phyloP scores from a whole-genome alignment of 2,888 invertebrate species.

The Carpatolechia fugitivella region DNA sequence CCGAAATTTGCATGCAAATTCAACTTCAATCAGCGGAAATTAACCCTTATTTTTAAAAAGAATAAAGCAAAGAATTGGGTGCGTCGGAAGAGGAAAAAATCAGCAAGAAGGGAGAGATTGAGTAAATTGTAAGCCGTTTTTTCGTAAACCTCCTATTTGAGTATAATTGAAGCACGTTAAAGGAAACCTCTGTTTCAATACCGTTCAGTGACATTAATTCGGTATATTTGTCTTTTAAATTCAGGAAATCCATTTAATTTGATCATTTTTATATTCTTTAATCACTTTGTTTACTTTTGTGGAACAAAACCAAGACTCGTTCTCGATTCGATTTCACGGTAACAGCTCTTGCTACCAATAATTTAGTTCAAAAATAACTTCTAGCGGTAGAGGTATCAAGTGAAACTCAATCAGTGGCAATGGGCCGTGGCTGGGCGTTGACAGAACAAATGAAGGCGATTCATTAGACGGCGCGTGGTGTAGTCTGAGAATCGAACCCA shows the following conservation, averaged over 20 bases:
- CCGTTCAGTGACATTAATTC: conserved; percentile 14
- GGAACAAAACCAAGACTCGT: not conserved
- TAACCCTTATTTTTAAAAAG: conserved; percentile 21
- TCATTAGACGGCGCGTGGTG: conserved; percentile 23
- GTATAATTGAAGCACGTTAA: conserved; percentile 21
- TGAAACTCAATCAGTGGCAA: conserved; percentile 15
- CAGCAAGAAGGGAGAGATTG: conserved; percentile 21
- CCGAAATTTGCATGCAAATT: conserved; percentile 31
- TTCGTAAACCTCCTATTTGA: conserved; percentile 15
- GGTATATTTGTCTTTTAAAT: conserved; percentile 6
- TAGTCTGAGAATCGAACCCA: not conserved
- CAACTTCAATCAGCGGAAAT: conserved; percentile 21
- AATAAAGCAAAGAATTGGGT: conserved; percentile 21
- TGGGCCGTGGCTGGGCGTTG: conserved; percentile 21
- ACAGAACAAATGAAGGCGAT: conserved; percentile 30
- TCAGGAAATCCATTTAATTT: conserved; percentile 2
- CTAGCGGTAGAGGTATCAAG: not conserved
- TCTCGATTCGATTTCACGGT: conserved; percentile 7
- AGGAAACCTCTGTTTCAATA: conserved; percentile 17
- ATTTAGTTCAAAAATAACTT: conserved; percentile 4
- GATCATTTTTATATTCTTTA: conserved; percentile 5
- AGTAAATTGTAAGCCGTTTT: conserved; percentile 21
- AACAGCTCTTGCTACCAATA: not conserved
- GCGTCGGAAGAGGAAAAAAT: conserved; percentile 20
- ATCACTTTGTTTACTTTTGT: not conserved